phyloP scores from a whole-genome alignment of 2,888 invertebrate species.

The Clanis bilineata region DNA sequence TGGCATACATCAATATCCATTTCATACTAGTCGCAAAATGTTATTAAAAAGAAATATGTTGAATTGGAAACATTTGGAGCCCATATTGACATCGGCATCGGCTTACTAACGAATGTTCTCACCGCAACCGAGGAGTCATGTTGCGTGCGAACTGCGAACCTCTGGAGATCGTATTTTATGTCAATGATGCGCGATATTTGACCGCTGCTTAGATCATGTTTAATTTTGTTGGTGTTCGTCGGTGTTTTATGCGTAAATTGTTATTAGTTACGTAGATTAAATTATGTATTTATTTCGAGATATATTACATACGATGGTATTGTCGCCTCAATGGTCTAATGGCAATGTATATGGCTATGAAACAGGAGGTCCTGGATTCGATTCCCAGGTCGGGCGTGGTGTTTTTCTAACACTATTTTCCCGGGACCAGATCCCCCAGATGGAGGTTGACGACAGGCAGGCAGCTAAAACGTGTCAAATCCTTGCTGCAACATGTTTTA shows the following conservation, averaged over 20 bases:
- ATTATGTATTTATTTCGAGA: too few species aligned
- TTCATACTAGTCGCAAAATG: not conserved
- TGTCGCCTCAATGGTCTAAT: too few species aligned
- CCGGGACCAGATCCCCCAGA: too few species aligned
- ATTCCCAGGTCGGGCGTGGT: too few species aligned
- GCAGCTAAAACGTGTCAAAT: too few species aligned
- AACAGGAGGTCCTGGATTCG: too few species aligned
- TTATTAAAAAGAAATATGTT: not conserved
- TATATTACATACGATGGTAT: too few species aligned
- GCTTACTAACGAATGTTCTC: not conserved
- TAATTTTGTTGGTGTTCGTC: not conserved
- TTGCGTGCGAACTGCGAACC: not conserved
- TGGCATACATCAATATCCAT: not conserved
- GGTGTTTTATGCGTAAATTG: not conserved
- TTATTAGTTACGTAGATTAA: too few species aligned
- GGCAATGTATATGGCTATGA: too few species aligned
- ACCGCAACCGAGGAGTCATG: not conserved
- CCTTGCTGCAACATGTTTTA: too few species aligned
- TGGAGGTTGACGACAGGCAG: too few species aligned
- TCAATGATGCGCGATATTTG: slow-evolving; percentile 8
- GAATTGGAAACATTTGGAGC: not conserved
- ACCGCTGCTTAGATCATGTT: not conserved
- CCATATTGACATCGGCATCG: not conserved
- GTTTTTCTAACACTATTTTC: too few species aligned
- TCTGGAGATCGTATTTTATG: not conserved